Base-by-base conservation (phyloP, 2,888 invertebrate species). In the Gari tellinella region DNA sequence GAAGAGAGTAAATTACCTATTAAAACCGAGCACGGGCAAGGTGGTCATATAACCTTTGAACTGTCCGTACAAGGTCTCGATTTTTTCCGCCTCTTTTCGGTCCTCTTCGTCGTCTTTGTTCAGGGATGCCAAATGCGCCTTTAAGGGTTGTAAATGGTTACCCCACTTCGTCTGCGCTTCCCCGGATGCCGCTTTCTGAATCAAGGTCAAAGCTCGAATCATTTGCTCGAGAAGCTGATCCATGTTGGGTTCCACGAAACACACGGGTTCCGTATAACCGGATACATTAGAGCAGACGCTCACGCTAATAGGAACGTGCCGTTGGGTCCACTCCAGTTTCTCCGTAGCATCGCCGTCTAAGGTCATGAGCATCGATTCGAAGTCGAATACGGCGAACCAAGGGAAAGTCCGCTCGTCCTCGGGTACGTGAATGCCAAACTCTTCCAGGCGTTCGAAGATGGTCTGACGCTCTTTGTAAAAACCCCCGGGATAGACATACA, bases 301-400 rank as follows among this genome's bases (percentile, higher is more conserved):
- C 14, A 62, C 66, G n/a, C 55, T 65, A 14, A 72, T 56, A n/a
- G 65, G 72, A 3, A 31, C 21, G 21, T 61, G 72, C 17, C 37
- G 49, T n/a, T 60, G 55, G n/a, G 55, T 60, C 66, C 62, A 66
- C 14, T 49, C 51, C 45, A 72, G 55, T 43, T 65, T 65, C 14
- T 55, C 45, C 40, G 58, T 65, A 19, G 48, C 23, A 2, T 49
- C 52, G 3, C 40, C 43, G 26, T 37, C n/a, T 5, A 49, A 14
- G 10, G 43, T 38, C 12, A 17, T 43, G 19, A 72, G 37, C 17
- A 57, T 66, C n/a, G 51, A 21, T 43, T 72, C 62, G 55, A 66
- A 68, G 41, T 76, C 68, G 26, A 55, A 72, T 15, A 60, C 55
- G 40, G 46, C 41, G 25, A 67, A 72, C 64, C 60, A 76, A 0